Evolutionary conservation across 2,797 vertebrate species (phyloP), one percentile per base, ranked within the genome.

Genomic region (Tadarida brasiliensis): DNA sequence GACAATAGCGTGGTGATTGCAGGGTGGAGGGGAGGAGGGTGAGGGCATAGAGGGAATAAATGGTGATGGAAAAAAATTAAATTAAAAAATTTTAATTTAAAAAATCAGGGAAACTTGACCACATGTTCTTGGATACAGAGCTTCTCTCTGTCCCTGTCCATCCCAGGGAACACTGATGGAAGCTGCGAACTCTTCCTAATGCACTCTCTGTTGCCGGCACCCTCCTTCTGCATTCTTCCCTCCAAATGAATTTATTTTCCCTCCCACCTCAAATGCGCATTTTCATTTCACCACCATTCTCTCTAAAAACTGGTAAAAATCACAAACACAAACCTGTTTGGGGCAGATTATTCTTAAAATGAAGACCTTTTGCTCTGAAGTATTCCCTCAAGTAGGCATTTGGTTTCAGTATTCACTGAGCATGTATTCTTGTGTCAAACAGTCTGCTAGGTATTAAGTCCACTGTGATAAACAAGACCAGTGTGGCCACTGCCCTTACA

Each of bases 341-440:
- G 59, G 16, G 54, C 44, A 24, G 35, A 26, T 57, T 82, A 56
- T 67, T 56, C 11, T 92, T 88, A 61, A 70, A 59, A 56, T 56
- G 33, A 81, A 86, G 82, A 77, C 84, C 65, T 65, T 94, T 74
- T 44, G 17, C 56, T 61, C 59, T 77, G 14, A 81, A 90, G 61
- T 85, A 14, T 80, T 96, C 76, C 68, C 30, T 74, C 22, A 51
- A 89, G 54, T 24, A 70, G 51, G 44, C 47, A 86, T 61, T 54
- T 63, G 76, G 74, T 57, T 80, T 90, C 80, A 71, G 86, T 85
- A 94, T 51, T 76, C 74, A 93, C 44, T 30, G 47, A 87, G 49
- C n/a, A 28, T 11, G 35, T 44, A 81, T 47, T 51, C 20, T 26
- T n/a, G 54, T 78, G 89, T 73, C 83, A 26, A 51, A 59, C 65